Conservation (phyloP, 2,113 vertebrate genomes). For the Anguilla japonica region DNA sequence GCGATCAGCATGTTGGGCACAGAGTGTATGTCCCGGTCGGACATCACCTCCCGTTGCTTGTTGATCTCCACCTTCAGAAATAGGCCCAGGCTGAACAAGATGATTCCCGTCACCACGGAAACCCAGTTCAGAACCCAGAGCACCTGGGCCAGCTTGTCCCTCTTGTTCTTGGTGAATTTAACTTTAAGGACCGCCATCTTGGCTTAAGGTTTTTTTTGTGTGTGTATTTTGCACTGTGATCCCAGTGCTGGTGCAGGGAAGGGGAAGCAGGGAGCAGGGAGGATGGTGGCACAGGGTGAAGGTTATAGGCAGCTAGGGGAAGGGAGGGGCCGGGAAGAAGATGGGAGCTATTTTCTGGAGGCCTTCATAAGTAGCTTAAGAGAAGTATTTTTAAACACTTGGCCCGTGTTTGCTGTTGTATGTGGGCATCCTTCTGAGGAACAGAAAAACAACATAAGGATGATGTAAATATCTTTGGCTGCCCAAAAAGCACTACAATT, state of each 20-base stretch:
- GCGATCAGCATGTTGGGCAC: conserved; percentile 82
- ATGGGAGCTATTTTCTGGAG: background rate
- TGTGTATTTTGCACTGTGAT: background rate
- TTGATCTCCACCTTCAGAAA: conserved; percentile 83
- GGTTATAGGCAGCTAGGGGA: conserved; percentile 27
- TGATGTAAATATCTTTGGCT: background rate
- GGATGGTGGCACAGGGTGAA: conserved; percentile 25
- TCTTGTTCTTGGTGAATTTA: conserved; percentile 80
- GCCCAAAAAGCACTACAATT: background rate
- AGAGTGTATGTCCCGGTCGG: conserved; percentile 72
- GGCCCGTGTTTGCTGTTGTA: background rate
- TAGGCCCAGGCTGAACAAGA: conserved; percentile 81
- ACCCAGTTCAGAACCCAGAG: conserved; percentile 88
- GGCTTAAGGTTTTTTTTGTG: background rate
- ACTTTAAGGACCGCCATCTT: conserved; percentile 81
- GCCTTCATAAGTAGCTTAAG: conserved; percentile 19
- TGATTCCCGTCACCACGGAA: conserved; percentile 75
- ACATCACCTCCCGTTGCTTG: conserved; percentile 79
- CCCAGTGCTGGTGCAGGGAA: conserved; percentile 12
- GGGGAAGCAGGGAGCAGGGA: background rate
- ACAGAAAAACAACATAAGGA: background rate
- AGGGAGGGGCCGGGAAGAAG: background rate
- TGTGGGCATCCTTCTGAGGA: background rate
- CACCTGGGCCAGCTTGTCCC: conserved; percentile 82
- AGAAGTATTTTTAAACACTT: conserved; percentile 6